Conservation (phyloP, 2,888 invertebrate genomes). For the Uropetala carovei region DNA sequence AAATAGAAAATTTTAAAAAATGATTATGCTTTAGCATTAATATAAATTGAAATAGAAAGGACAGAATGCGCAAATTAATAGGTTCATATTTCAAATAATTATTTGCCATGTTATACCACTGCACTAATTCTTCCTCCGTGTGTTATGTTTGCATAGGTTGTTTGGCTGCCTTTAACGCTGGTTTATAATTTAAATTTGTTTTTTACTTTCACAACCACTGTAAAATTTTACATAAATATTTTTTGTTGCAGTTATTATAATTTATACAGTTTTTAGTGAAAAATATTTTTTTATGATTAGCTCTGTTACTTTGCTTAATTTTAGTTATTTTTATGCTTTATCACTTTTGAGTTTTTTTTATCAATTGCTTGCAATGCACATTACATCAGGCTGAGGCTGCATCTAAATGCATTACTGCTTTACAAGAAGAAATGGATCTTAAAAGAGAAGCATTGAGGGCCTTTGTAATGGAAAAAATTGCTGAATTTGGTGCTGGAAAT, state of each 20-base stretch:
- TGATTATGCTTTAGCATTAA: no score
- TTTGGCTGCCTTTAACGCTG: no score
- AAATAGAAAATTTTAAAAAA: no score
- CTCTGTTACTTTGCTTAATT: constrained; percentile 72
- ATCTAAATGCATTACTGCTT: constrained; percentile 79
- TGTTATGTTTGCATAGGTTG: no score
- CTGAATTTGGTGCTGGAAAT: constrained; percentile 45
- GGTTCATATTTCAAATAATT: no score
- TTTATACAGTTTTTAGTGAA: not conserved
- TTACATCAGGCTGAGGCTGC: constrained; percentile 81
- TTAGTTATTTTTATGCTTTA: constrained; percentile 72
- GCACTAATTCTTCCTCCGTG: no score
- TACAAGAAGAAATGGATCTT: constrained; percentile 77
- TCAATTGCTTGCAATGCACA: constrained; percentile 70
- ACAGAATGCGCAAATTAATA: no score
- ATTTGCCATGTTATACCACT: no score
- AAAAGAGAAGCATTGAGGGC: constrained; percentile 75
- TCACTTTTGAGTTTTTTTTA: constrained; percentile 69
- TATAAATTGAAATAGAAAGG: no score
- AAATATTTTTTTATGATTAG: constrained; percentile 43
- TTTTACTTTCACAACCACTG: no score
- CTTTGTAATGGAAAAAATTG: constrained; percentile 43
- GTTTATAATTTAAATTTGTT: no score
- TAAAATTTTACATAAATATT: no score
- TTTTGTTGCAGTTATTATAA: not conserved